phyloP scores from a whole-genome alignment of 2,113 vertebrate genomes.

The Clarias batrachus region DNA sequence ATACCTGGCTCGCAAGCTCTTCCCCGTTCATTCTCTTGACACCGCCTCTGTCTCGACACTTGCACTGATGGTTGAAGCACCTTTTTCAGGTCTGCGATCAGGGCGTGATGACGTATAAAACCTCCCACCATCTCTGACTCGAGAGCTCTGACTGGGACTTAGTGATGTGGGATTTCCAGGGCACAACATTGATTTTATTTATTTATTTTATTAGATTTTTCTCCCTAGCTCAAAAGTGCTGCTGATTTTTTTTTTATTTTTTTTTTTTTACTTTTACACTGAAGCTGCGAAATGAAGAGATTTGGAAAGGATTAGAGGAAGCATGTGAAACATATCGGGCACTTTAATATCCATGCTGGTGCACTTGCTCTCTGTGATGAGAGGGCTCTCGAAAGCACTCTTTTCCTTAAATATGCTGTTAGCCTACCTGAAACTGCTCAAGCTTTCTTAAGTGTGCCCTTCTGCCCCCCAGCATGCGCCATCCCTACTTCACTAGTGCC shows the following conservation, averaged over 20 bases:
- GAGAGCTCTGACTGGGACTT: neutral
- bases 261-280: neutral
- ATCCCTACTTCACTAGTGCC: neutral
- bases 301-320: neutral
- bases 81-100: neutral
- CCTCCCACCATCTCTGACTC: neutral
- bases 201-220: neutral
- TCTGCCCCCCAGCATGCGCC: neutral
- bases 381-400: neutral
- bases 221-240: neutral
- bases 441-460: slow-evolving; percentile 20
- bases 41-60: neutral
- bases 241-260: neutral
- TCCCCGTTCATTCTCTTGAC: neutral
- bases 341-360: slow-evolving; percentile 9
- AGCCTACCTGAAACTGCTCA: neutral
- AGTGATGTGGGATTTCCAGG: neutral
- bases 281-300: neutral
- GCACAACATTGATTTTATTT: neutral
- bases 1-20: neutral
- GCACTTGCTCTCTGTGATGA: slow-evolving; percentile 5
- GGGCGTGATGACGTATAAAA: neutral
- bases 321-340: neutral
- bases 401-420: neutral
- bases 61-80: neutral